Base-by-base conservation (phyloP, 2,797 vertebrate genomes). In the Cossypha caffra region DNA sequence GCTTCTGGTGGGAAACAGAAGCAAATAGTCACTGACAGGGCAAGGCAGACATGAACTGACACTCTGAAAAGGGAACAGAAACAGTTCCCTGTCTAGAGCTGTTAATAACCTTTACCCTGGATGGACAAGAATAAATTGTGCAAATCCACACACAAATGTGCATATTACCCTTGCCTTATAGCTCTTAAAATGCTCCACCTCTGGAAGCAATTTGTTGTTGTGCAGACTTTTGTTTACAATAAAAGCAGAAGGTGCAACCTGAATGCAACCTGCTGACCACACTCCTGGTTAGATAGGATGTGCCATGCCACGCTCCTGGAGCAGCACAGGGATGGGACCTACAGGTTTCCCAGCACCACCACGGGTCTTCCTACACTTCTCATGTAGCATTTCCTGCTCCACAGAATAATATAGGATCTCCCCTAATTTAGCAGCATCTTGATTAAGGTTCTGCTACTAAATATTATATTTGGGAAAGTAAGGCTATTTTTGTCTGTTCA, bases 321-420 rank as follows among this genome's bases (percentile, higher is more conserved):
- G 11, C 28, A 19, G 43, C 0, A 1, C 61, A 62, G 42, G 42
- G 24, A 25, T 20, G 16, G 29, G 29, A 63, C 29, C 18, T 21
- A 25, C 0, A 5, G 50, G n/a, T 38, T 68, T 82, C 20, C 43
- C n/a, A 55, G 29, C 9, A 81, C 13, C 11, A 52, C 20, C 13
- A 29, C 0, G 0, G 25, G 10, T 37, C 52, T 68, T 72, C 57
- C 73, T 18, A 48, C 0, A 0, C 25, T 69, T 77, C 35, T 63
- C 19, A 20, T 9, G 3, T 8, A 66, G 10, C 51, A 35, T 73
- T 78, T 69, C 18, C 51, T 54, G 15, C 35, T 64, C 55, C 66
- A 38, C 28, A 52, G 37, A 38, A 35, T 52, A 52, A 33, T 33
- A 14, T 10, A 68, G 59, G 18, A 13, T 50, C 29, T 58, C 24